These are phyloP conservation scores for Pseudomyrmex dendroicus DNA, from an alignment of 1,140 invertebrate species.

Conservation along the genomic window DNA sequence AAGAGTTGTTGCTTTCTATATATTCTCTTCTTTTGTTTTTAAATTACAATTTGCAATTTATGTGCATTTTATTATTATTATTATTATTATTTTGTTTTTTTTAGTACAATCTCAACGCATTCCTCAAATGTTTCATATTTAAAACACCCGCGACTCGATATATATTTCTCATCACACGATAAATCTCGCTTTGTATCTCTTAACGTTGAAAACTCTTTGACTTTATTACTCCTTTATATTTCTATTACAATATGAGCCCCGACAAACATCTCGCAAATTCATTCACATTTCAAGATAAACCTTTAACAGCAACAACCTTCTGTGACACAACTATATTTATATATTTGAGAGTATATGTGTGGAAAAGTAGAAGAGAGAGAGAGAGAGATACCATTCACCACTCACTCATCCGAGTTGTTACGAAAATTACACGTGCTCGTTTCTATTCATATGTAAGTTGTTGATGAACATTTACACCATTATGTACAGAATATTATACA, in stretches of 20 bases:
- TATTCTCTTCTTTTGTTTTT: neutral
- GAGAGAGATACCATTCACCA: constrained; percentile 65
- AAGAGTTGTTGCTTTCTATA: constrained; percentile 47
- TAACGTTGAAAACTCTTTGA: constrained; percentile 21
- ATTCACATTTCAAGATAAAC: constrained; percentile 37
- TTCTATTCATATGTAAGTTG: constrained; percentile 68
- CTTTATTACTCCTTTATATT: constrained; percentile 17
- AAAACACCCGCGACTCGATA: constrained; percentile 16
- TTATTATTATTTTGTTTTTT: neutral
- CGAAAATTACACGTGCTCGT: constrained; percentile 78
- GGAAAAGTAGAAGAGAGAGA: constrained; percentile 30
- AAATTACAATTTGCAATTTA: constrained; percentile 21
- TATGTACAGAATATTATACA: constrained; percentile 80
- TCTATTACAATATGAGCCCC: constrained; percentile 25
- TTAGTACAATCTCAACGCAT: constrained; percentile 24
- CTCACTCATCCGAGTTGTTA: constrained; percentile 65
- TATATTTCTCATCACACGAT: constrained; percentile 11
- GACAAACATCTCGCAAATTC: constrained; percentile 44
- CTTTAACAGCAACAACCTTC: constrained; percentile 51
- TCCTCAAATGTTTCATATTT: constrained; percentile 1
- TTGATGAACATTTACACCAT: constrained; percentile 79
- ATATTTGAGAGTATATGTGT: constrained; percentile 34
- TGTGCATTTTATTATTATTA: neutral
- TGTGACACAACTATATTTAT: constrained; percentile 52
- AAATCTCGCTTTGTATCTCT: constrained; percentile 19